Base-by-base conservation (phyloP, 2,888 invertebrate genomes). In the Amphipoea oculea region DNA sequence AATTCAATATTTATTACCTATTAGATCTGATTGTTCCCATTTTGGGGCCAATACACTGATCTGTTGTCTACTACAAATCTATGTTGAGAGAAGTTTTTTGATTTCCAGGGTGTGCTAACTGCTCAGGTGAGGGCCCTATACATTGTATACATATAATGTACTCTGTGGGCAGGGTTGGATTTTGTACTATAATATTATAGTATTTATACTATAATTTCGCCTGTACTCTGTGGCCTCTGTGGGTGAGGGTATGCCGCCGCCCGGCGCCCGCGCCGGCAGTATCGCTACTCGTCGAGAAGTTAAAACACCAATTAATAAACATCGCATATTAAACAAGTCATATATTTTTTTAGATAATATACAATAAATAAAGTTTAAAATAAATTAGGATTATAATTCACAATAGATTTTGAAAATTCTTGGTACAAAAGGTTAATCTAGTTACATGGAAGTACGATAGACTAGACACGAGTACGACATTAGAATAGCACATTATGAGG, bases 401-500 rank as follows among this genome's bases (percentile, higher is more conserved):
- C 71, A 79, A 73, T 84, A 79, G 68, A 90, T 85, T 84, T 89
- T 72, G 76, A 84, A 88, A 82, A 82, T 69, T 82, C 45, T 80
- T 84, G 54, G 76, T 88, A 90, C 71, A 86, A 88, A 89, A 84
- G 79, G 69, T 79, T 85, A 87, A 40, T 76, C 45, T 78, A 87
- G 60, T 79, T 73, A 82, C 69, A 79, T 87, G 78, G 85, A 89
- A 88, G 79, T 87, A 79, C 36, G 17, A 74, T 69, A 80, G 75
- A 79, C 74, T 82, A 75, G 71, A 71, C 68, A 81, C 71, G 71
- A 74, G 20, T 51, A 23, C 29, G 29, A 63, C 20, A 70, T 74
- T 79, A 74, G 5, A 65, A 75, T 72, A 84, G 72, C 57, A 84
- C 83, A 54, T 29, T 68, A 84, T 48, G 83, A 86, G 83, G 70